Percentiles rank a stretch among this genome's conserved stretches.
These are phyloP conservation scores for Passer domesticus DNA, from an alignment of 2,113 vertebrate genomes.

Conservation along the genomic window DNA sequence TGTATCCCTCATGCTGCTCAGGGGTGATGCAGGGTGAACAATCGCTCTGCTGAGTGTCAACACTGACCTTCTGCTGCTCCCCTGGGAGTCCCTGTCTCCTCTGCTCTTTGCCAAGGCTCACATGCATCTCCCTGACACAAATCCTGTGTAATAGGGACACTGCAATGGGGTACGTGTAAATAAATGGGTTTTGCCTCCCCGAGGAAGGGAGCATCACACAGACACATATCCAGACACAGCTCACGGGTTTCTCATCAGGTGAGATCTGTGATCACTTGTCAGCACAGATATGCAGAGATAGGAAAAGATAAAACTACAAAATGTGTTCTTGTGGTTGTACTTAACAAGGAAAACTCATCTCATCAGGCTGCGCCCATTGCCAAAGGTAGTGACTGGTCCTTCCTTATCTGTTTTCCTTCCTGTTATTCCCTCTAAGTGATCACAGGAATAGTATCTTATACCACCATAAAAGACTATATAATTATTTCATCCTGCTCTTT, in stretches of 20 bases:
- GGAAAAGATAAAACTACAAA: not conserved
- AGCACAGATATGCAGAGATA: not conserved
- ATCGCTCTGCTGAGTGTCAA: not conserved
- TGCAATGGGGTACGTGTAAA: accelerated
- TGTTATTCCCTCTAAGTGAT: not conserved
- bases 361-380: not conserved
- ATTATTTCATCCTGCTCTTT: not conserved
- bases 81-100: not conserved
- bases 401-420: not conserved
- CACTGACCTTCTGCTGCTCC: not conserved
- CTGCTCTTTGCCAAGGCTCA: not conserved
- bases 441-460: not conserved
- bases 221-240: not conserved
- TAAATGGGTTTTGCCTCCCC: accelerated
- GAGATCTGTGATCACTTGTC: not conserved
- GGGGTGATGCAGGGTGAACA: not conserved
- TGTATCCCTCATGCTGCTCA: accelerated
- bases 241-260: not conserved
- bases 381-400: not conserved
- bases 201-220: accelerated
- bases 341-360: not conserved
- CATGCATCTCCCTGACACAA: accelerated
- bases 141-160: accelerated
- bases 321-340: not conserved
- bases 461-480: not conserved